Conservation (phyloP, 2,888 invertebrate species). For the Zygaena filipendulae region DNA sequence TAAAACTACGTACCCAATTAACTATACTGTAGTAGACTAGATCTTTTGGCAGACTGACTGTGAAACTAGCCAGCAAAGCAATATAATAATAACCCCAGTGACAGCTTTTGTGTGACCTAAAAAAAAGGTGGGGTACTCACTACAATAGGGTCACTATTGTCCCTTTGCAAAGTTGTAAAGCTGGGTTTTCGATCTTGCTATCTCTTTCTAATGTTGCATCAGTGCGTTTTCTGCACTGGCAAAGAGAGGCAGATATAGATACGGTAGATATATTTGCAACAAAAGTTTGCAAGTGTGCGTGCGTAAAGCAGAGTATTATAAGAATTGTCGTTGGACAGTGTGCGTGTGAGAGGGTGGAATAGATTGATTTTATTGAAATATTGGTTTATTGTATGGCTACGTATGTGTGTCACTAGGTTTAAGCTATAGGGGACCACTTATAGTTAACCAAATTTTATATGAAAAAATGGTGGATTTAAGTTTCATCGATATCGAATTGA, state of each 20-base stretch:
- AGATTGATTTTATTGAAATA: slow-evolving; percentile 67
- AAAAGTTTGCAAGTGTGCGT: slow-evolving; percentile 28
- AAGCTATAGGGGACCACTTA: slow-evolving; percentile 32
- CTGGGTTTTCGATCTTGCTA: slow-evolving; percentile 33
- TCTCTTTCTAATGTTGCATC: slow-evolving; percentile 31
- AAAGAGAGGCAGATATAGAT: slow-evolving; percentile 34
- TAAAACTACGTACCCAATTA: no score
- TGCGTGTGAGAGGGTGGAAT: slow-evolving; percentile 57
- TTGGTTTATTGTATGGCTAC: slow-evolving; percentile 66
- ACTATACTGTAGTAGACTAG: no score
- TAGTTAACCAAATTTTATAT: slow-evolving; percentile 1
- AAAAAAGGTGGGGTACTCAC: slow-evolving; percentile 65
- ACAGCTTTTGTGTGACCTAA: slow-evolving; percentile 67
- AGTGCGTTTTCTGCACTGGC: slow-evolving; percentile 16
- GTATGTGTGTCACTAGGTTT: slow-evolving; percentile 68
- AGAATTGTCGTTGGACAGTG: slow-evolving; percentile 43
- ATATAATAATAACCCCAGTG: no score
- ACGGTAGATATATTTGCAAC: slow-evolving; percentile 52
- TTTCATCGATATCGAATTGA: no score
- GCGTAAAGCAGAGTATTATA: slow-evolving; percentile 33
- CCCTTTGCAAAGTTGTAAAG: slow-evolving; percentile 57
- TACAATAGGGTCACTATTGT: slow-evolving; percentile 64
- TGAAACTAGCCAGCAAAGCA: no score
- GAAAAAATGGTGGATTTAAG: no score
- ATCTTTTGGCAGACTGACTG: no score